These are phyloP conservation scores for Megaceryle maxima DNA, from an alignment of 2,113 vertebrate genomes.

Conservation along the genomic window DNA sequence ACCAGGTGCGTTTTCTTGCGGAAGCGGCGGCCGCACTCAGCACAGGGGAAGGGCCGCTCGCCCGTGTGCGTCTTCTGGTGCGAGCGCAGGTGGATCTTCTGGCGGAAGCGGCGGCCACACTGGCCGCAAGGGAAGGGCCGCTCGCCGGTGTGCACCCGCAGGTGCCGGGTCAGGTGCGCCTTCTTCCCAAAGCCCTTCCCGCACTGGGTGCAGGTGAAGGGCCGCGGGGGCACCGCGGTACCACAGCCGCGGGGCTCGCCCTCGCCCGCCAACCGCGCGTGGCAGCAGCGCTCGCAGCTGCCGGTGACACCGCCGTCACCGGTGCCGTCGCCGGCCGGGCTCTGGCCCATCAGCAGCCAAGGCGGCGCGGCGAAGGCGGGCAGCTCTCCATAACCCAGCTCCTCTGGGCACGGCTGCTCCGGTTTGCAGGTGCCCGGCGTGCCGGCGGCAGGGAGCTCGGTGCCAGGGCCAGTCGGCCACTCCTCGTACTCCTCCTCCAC, in stretches of 20 bases:
- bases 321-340: background rate
- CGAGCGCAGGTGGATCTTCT: slow-evolving; percentile 73
- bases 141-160: slow-evolving; percentile 73
- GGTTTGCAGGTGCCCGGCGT: slow-evolving; percentile 26
- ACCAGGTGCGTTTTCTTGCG: slow-evolving; percentile 76
- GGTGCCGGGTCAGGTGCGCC: slow-evolving; percentile 73
- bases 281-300: background rate
- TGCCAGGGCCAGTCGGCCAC: background rate
- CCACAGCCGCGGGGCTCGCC: background rate
- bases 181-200: slow-evolving; percentile 75
- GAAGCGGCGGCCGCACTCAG: slow-evolving; percentile 66
- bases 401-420: slow-evolving; percentile 1
- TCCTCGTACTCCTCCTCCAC: slow-evolving; percentile 70
- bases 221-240: slow-evolving; percentile 41
- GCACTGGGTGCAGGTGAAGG: slow-evolving; percentile 69
- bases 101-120: slow-evolving; percentile 73
- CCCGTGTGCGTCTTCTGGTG: slow-evolving; percentile 73
- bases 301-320: background rate
- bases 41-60: slow-evolving; percentile 71
- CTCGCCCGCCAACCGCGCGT: background rate
- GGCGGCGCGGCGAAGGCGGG: background rate
- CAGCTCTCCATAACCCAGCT: background rate
- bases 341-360: slow-evolving; percentile 8
- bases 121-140: slow-evolving; percentile 62
- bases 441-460: background rate